Percentiles rank a stretch among this genome's conserved stretches.
Conservation (phyloP, 2,113 vertebrate species). For the Indri indri region DNA sequence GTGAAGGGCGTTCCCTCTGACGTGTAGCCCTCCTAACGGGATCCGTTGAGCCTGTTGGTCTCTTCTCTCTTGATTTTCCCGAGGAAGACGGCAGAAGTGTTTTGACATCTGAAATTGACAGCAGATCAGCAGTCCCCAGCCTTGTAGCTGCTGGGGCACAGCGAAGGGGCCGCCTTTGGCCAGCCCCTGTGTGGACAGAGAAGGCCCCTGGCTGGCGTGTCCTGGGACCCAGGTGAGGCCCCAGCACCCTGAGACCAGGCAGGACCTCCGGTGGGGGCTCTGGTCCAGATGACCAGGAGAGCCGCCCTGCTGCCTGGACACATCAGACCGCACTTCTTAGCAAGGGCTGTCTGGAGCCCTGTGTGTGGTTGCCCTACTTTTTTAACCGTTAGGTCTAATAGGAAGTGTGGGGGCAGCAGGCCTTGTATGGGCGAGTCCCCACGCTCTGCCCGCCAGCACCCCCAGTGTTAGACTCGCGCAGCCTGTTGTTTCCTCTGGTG, state of each 20-base stretch:
- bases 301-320: too few species aligned
- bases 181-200: background rate
- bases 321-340: background rate
- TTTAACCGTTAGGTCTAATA: background rate
- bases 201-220: background rate
- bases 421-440: rapidly evolving
- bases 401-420: background rate
- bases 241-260: background rate
- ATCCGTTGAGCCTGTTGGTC: too few species aligned
- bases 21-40: rapidly evolving
- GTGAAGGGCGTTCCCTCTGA: background rate
- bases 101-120: background rate
- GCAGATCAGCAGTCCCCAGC: background rate
- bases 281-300: background rate
- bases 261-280: background rate
- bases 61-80: background rate
- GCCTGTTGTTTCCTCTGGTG: background rate
- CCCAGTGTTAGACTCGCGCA: background rate
- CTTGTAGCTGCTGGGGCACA: background rate
- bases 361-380: too few species aligned
- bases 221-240: too few species aligned
- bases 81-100: background rate
- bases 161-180: too few species aligned
- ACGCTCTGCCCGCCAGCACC: background rate
- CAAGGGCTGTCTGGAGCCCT: background rate